Conservation (phyloP, 2,797 vertebrate genomes). For the Smutsia gigantea region DNA sequence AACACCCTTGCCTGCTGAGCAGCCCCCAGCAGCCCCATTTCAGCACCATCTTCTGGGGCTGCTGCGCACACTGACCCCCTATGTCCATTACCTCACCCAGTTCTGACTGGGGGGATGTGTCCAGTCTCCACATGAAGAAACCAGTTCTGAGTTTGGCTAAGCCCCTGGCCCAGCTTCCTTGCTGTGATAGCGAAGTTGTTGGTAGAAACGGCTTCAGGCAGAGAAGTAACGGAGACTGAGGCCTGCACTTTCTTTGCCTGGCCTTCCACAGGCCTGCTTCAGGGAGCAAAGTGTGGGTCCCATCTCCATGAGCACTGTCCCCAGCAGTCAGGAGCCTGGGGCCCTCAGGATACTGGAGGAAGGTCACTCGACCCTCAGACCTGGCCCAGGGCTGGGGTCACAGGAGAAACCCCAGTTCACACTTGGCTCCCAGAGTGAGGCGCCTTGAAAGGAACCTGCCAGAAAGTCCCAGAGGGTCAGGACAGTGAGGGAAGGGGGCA, state of each 20-base stretch:
- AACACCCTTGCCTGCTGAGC: background rate
- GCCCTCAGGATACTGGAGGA: background rate
- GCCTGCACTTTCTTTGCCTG: background rate
- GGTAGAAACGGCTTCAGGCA: background rate
- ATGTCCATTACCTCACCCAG: background rate
- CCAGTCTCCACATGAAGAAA: background rate
- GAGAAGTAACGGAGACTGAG: background rate
- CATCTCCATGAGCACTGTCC: background rate
- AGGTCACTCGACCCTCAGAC: background rate
- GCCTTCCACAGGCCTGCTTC: background rate
- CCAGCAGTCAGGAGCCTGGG: background rate
- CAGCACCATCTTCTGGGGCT: background rate
- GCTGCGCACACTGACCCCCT: background rate
- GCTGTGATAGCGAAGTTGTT: background rate
- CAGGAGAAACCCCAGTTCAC: background rate
- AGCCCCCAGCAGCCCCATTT: background rate
- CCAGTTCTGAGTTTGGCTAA: background rate
- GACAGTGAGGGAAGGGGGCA: background rate
- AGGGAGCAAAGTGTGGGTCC: background rate
- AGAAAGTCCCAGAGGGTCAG: background rate
- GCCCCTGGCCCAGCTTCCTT: background rate
- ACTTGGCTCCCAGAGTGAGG: background rate
- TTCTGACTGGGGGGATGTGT: background rate
- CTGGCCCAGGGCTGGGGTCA: background rate
- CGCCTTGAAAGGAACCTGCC: background rate